A percentile compares a stretch with the other conserved stretches of the same genome.
Evolutionary conservation across 2,888 invertebrate species (phyloP).

Genomic region (Dusona sp.): DNA sequence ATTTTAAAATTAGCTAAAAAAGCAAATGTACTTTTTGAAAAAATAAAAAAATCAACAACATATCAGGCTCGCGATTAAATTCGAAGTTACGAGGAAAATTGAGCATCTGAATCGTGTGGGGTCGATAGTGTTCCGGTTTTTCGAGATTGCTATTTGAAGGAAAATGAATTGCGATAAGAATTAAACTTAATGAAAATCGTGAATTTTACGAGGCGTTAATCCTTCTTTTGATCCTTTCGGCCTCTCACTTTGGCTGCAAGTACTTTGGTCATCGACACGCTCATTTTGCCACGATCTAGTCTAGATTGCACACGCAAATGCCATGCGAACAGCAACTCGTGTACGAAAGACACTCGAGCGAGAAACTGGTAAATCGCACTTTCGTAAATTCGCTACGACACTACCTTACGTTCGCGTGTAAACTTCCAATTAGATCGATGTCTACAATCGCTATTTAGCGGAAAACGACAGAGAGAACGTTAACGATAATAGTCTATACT

Average conservation of each 20-base stretch:
- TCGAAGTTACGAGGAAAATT: background rate
- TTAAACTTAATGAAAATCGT: constrained; percentile 6
- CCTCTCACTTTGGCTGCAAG: constrained; percentile 12
- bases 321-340: constrained; percentile 36
- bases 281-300: constrained; percentile 32
- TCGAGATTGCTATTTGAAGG: background rate
- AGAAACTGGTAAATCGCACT: constrained; percentile 50
- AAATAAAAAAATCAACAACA: no score
- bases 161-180: constrained; percentile 11
- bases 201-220: constrained; percentile 15
- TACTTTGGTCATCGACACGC: constrained; percentile 31
- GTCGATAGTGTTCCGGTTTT: background rate
- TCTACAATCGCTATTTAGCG: constrained; percentile 56
- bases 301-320: constrained; percentile 46
- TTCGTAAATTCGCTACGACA: constrained; percentile 61
- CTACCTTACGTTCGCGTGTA: constrained; percentile 60
- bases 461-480: constrained; percentile 35
- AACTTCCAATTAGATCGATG: constrained; percentile 71
- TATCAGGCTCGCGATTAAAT: background rate
- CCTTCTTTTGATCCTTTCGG: background rate
- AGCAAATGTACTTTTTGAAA: no score
- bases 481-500: constrained; percentile 64
- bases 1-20: no score
- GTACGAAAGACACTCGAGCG: constrained; percentile 15
- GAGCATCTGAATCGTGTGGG: background rate